These are phyloP conservation scores for Etheostoma perlongum DNA, from an alignment of 2,797 vertebrate species.

Conservation along the genomic window DNA sequence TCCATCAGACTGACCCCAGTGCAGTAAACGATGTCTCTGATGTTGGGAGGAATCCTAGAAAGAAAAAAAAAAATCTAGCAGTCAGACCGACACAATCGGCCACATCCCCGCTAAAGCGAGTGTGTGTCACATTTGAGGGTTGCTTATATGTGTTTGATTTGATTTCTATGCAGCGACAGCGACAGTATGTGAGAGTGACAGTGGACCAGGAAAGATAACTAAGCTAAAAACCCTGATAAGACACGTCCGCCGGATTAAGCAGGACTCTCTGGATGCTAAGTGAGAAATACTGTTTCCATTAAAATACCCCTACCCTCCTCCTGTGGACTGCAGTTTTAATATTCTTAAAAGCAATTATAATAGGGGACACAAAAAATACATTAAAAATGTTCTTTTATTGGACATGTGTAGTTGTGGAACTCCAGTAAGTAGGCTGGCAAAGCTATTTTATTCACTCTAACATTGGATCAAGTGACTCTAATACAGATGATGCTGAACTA, in stretches of 20 bases:
- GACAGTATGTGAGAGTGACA: neutral
- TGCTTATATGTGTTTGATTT: conserved; percentile 5
- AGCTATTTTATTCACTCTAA: too few species aligned
- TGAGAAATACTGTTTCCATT: conserved; percentile 32
- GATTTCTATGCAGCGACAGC: conserved; percentile 1
- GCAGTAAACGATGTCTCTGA: conserved; percentile 98
- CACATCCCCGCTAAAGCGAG: neutral
- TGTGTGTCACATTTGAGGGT: neutral
- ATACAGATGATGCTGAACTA: too few species aligned
- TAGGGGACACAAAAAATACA: too few species aligned
- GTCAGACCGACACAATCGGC: neutral
- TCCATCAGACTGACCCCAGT: conserved; percentile 97
- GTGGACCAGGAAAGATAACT: conserved; percentile 5
- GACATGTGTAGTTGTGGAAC: too few species aligned
- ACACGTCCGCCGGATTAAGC: conserved; percentile 38
- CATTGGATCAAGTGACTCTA: too few species aligned
- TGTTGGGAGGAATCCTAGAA: conserved; percentile 94
- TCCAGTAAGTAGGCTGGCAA: too few species aligned
- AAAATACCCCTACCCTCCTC: conserved; percentile 4
- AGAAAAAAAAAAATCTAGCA: neutral
- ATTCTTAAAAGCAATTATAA: too few species aligned
- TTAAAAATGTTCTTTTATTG: too few species aligned
- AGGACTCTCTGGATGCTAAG: conserved; percentile 31
- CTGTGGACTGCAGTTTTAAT: neutral
- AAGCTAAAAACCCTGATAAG: conserved; percentile 45